These are phyloP conservation scores for Chrysaora quinquecirrha DNA, from an alignment of 30 jellyfish, hydroid and myxozoan genomes.

Conservation along the genomic window DNA sequence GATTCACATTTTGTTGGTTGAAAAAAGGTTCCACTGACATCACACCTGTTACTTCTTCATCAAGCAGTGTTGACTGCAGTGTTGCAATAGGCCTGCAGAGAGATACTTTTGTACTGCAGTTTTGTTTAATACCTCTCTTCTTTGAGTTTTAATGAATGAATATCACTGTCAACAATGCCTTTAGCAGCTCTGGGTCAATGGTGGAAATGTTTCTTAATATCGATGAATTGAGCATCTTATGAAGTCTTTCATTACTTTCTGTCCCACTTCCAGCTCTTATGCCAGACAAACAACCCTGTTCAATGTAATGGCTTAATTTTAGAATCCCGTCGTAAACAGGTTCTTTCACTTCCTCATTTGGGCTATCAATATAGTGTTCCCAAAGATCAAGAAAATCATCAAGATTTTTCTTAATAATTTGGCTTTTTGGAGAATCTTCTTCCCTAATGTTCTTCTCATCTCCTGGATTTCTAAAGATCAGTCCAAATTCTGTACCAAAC, in stretches of 20 bases:
- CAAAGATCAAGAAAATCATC: background rate
- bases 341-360: background rate
- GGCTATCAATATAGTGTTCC: background rate
- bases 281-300: constrained; percentile 12
- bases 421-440: background rate
- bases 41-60: background rate
- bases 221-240: background rate
- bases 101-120: background rate
- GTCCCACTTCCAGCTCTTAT: constrained; percentile 21
- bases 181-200: background rate
- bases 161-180: constrained; percentile 7
- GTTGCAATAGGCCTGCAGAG: background rate
- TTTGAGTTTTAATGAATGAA: background rate
- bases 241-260: background rate
- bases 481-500: background rate
- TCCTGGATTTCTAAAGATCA: background rate
- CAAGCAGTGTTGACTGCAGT: background rate
- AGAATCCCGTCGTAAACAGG: background rate
- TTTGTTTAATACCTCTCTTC: background rate
- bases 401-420: background rate
- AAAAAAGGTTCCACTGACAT: background rate
- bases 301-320: background rate
- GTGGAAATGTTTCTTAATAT: background rate
- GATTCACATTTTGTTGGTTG: background rate
- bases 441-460: background rate